Base-by-base conservation (phyloP, 2,888 invertebrate genomes). In the Microdon myrmicae region DNA sequence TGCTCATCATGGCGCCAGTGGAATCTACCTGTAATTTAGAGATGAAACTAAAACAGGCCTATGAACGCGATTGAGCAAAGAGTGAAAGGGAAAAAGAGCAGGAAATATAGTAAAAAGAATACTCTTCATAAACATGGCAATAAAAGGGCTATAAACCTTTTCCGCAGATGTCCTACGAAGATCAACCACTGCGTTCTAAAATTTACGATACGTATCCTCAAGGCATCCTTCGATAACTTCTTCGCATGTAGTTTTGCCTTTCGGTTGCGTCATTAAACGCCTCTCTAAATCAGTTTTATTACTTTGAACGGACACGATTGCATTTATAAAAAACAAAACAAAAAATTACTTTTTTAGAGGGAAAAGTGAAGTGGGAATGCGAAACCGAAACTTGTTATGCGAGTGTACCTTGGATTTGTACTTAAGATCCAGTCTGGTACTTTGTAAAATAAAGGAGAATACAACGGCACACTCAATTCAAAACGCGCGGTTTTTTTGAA, bases 201-300 rank as follows among this genome's bases (percentile, higher is more conserved):
- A 23, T 53, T 51, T 58, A 64, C 32, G 58, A 41, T 31, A 41
- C 44, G 41, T 22, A 47, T 43, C 28, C 41, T 26, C 28, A 14
- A 29, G 37, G n/a, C 35, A 41, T 47, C 48, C 47, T 54, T 45
- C 39, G 51, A 56, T 56, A 39, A 28, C 43, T 60, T 61, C 29
- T 41, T 51, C 45, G 13, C 22, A 47, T 49, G 38, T 20, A 39
- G 28, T 31, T 41, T n/a, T n/a, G n/a, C 34, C 20, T 59, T 64
- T 43, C 19, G 37, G 41, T n/a, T 19, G 43, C 14, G 19, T 14
- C 29, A 48, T 59, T 51, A 64, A 56, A 41, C 13, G 37, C 23
- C 37, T 25, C 54, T 54, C 29, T 66, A 59, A 59, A 66, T 66
- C 66, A 66, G 66, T 66, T 66, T 66, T 59, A 66, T 54, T 17